Base-by-base conservation (phyloP, 2,797 vertebrate genomes). In the Pterois miles region DNA sequence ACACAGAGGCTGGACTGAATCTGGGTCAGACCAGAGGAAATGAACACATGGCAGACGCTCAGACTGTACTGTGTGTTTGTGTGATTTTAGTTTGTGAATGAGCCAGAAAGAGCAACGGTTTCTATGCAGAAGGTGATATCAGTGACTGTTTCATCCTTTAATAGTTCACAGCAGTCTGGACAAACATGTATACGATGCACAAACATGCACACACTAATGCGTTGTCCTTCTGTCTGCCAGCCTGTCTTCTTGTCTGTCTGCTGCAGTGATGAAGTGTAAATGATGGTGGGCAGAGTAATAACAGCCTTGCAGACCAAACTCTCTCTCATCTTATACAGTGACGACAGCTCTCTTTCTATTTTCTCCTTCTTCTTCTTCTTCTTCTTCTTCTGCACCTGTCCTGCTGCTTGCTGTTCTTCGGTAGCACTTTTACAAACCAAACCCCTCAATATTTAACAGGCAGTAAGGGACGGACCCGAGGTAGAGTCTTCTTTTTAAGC, bases 11-110 rank as follows among this genome's bases (percentile, higher is more conserved):
- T 50, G 40, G 29, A 63, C 78, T 74, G 81, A 86, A 88, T 86
- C 72, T 90, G 87, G 90, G 92, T 91, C 81, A 89, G 78, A 86
- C 79, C 71, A 68, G 81, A 76, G 86, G 86, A 90, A 90, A 90
- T 86, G 82, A 86, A 71, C 82, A 84, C 73, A 81, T 60, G 77
- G 76, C 72, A 34, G 71, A 75, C 65, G 66, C 68, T 59, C 59
- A 52, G 87, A 76, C 89, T 87, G 86, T 83, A 88, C 84, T 81
- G 69, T 48, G 78, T 62, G 76, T 78, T 52, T 71, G 58, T 60
- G 48, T 74, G 71, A 78, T 56, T 65, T 16, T 23, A 60, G 54
- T 82, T 65, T 66, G 65, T 76, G 65, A 86, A 86, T 65, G 72
- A 75, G 73, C 57, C 71, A 79, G 72, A 84, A 34, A 78, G 52